Conservation (phyloP, 2,888 invertebrate species). For the Hemistola chrysoprasaria region DNA sequence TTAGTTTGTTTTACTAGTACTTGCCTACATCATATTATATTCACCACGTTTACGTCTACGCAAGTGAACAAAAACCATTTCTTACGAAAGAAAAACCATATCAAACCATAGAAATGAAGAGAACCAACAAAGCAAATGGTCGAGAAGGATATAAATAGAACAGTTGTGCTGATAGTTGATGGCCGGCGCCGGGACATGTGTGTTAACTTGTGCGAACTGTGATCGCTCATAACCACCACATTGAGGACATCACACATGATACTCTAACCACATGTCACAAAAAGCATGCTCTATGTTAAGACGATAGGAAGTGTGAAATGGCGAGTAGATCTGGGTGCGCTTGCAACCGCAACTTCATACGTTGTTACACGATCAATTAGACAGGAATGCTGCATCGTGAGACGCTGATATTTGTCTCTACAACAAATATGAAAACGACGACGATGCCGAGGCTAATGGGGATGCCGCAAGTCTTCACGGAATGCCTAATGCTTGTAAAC, state of each 20-base stretch:
- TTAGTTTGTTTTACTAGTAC: too few relatives aligned
- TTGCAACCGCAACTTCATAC: constrained; percentile 33
- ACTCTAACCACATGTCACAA: constrained; percentile 5
- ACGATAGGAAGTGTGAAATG: constrained; percentile 28
- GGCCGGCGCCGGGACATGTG: constrained; percentile 7
- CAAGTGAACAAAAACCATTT: neutral
- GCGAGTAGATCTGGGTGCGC: constrained; percentile 30
- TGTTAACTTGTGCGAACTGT: constrained; percentile 15
- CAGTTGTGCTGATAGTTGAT: constrained; percentile 4
- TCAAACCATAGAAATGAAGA: constrained; percentile 8
- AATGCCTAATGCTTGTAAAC: neutral
- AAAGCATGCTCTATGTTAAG: too few relatives aligned
- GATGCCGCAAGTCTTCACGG: neutral
- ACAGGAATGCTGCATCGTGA: constrained; percentile 35
- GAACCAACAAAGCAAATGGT: constrained; percentile 5
- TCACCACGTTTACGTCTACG: too few relatives aligned
- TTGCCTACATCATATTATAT: too few relatives aligned
- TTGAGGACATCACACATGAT: neutral
- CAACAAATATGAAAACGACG: constrained; percentile 16
- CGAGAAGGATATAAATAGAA: constrained; percentile 15
- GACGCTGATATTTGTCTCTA: constrained; percentile 7
- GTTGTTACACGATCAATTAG: constrained; percentile 52
- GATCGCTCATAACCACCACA: constrained; percentile 15
- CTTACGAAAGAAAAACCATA: constrained; percentile 3
- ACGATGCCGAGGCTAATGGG: constrained; percentile 3